Conservation (phyloP, 1,140 invertebrate species). For the Helicoverpa armigera region DNA sequence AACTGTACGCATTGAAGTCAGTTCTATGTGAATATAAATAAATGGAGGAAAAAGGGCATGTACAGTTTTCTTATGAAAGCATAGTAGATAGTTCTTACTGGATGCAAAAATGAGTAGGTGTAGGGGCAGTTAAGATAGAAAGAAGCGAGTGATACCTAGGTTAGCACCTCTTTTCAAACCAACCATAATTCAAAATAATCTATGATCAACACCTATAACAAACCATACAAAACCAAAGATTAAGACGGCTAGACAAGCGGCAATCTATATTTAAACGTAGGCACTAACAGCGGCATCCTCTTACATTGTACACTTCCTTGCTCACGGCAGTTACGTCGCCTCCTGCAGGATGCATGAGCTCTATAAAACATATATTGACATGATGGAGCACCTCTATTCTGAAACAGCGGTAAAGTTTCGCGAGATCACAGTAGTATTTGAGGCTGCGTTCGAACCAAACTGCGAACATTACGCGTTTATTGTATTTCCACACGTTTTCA, state of each 20-base stretch:
- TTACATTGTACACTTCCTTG: conserved; percentile 35
- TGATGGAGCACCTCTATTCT: conserved; percentile 11
- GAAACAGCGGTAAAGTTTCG: not conserved
- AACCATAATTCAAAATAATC: too few species aligned
- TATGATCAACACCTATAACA: not conserved
- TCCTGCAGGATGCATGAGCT: conserved; percentile 19
- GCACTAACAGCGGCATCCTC: conserved; percentile 22
- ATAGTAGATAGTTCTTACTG: too few species aligned
- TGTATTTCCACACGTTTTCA: too few species aligned
- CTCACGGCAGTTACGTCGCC: conserved; percentile 6
- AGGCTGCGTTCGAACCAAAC: too few species aligned
- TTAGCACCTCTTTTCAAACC: too few species aligned
- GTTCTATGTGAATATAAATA: too few species aligned
- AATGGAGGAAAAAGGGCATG: not conserved
- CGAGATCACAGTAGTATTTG: not conserved
- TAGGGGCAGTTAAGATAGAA: too few species aligned
- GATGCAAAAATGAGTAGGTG: too few species aligned
- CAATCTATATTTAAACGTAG: conserved; percentile 30
- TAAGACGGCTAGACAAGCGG: not conserved
- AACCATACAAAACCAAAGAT: not conserved
- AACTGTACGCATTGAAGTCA: too few species aligned
- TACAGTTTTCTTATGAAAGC: not conserved
- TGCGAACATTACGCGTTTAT: too few species aligned
- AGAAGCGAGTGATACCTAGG: too few species aligned
- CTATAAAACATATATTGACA: conserved; percentile 44